Evolutionary conservation across 2,888 invertebrate species (phyloP).

Genomic region (Lasioglossum vierecki): DNA sequence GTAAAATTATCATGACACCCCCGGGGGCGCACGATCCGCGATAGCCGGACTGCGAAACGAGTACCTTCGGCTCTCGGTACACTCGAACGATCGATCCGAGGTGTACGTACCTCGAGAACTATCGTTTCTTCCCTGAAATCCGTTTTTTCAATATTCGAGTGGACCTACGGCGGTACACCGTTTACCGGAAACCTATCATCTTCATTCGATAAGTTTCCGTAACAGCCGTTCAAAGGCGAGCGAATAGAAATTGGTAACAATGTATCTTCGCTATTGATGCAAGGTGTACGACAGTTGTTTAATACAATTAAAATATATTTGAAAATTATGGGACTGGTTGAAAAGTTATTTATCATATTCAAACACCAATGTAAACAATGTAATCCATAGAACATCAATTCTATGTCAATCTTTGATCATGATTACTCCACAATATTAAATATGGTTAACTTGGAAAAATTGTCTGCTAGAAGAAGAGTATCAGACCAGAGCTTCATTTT

Average conservation of each 20-base stretch:
- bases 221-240: neutral
- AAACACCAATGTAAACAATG: too few species aligned
- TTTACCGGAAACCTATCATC: neutral
- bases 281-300: neutral
- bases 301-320: too few species aligned
- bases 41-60: constrained; percentile 60
- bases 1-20: constrained; percentile 67
- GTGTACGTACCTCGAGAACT: constrained; percentile 10
- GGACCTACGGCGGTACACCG: neutral
- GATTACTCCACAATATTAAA: too few species aligned
- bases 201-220: neutral
- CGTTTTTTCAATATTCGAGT: neutral
- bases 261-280: neutral
- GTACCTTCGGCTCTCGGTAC: constrained; percentile 53
- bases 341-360: too few species aligned
- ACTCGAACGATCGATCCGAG: constrained; percentile 28
- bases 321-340: too few species aligned
- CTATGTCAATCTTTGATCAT: too few species aligned
- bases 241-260: neutral
- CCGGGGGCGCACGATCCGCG: constrained; percentile 64
- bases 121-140: constrained; percentile 24
- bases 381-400: too few species aligned
- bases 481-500: too few species aligned
- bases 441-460: too few species aligned
- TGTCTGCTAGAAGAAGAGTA: too few species aligned